Percentiles rank a stretch among this genome's conserved stretches.
Conservation (phyloP, 1,140 invertebrate genomes). For the Anadara kagoshimensis region DNA sequence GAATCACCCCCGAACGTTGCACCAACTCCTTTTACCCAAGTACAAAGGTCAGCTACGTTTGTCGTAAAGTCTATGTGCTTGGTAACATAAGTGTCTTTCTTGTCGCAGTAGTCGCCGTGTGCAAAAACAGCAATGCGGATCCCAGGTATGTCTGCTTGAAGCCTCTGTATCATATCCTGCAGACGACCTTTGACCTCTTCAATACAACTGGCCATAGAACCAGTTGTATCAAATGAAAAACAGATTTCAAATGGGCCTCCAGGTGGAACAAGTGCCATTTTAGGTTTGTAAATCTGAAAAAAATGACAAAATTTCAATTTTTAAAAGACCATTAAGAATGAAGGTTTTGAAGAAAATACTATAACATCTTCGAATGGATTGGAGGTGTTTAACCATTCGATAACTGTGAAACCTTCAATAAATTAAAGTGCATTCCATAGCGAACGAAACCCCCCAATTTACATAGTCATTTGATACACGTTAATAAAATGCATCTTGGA, state of each 20-base stretch:
- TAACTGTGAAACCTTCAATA: no score
- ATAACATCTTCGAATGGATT: no score
- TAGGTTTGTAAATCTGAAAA: no score
- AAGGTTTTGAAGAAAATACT: no score
- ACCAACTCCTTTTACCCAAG: slow-evolving; percentile 51
- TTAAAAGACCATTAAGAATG: no score
- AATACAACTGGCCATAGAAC: slow-evolving; percentile 64
- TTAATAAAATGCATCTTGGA: no score
- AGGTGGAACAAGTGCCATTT: slow-evolving; percentile 9
- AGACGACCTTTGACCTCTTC: slow-evolving; percentile 57
- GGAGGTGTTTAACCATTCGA: no score
- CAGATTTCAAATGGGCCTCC: slow-evolving; percentile 64
- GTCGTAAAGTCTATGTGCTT: slow-evolving; percentile 56
- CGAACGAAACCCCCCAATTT: no score
- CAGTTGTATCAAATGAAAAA: slow-evolving; percentile 71
- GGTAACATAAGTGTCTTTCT: slow-evolving; percentile 47
- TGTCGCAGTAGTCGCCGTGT: slow-evolving; percentile 62
- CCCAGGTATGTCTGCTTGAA: slow-evolving; percentile 60
- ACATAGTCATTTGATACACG: no score
- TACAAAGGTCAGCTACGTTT: slow-evolving; percentile 39
- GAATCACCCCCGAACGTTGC: slow-evolving; percentile 48
- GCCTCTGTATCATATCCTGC: slow-evolving; percentile 60
- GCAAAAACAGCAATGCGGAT: slow-evolving; percentile 61
- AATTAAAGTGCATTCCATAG: no score
- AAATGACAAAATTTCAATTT: no score